These are phyloP conservation scores for Leptobrachium leishanense DNA, from an alignment of 2,113 vertebrate species.

Conservation along the genomic window DNA sequence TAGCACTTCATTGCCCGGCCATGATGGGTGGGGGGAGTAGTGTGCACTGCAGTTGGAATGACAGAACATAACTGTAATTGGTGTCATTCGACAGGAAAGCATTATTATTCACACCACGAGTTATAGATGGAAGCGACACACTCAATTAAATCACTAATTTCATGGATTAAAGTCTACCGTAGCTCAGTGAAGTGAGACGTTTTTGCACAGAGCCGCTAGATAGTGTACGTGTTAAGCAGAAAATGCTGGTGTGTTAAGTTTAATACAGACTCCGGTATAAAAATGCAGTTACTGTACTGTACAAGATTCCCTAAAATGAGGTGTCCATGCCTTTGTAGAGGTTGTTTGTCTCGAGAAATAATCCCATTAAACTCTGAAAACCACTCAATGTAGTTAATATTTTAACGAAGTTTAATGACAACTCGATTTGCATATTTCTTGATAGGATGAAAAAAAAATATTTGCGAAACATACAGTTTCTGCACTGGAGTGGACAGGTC, in stretches of 20 bases:
- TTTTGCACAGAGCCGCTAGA: background rate
- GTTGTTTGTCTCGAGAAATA: too few relatives aligned
- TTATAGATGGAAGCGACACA: background rate
- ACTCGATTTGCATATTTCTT: too few relatives aligned
- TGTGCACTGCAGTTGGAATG: background rate
- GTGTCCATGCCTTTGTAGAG: too few relatives aligned
- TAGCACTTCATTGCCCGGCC: background rate
- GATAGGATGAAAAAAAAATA: too few relatives aligned
- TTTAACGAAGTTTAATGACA: too few relatives aligned
- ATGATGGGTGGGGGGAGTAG: background rate
- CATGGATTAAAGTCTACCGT: constrained; percentile 2
- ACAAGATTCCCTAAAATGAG: too few relatives aligned
- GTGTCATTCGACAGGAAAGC: background rate
- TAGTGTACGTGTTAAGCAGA: background rate
- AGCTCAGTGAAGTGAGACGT: background rate
- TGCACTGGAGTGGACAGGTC: too few relatives aligned
- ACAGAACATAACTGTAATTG: background rate
- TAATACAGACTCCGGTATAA: too few relatives aligned
- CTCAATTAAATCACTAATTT: constrained; percentile 2
- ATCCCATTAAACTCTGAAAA: too few relatives aligned
- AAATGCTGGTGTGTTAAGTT: background rate
- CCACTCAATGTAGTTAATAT: too few relatives aligned
- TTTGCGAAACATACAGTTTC: too few relatives aligned
- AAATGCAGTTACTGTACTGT: too few relatives aligned
- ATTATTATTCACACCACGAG: constrained; percentile 1